phyloP scores from a whole-genome alignment of 1,140 invertebrate species.

The Drosophila subpulchrella region DNA sequence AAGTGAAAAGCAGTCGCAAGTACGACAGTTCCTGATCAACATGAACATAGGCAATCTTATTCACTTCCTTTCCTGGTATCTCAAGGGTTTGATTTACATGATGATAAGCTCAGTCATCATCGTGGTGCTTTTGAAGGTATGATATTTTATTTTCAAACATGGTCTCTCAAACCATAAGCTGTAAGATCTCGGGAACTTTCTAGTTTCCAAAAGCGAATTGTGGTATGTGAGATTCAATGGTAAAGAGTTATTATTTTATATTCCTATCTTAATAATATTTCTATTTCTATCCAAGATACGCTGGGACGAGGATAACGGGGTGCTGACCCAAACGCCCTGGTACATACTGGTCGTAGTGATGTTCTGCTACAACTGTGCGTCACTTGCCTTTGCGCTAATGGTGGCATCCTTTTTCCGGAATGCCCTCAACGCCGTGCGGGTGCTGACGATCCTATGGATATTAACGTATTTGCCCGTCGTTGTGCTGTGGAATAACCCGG shows the following conservation, averaged over 20 bases:
- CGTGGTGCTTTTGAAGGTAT: conserved; percentile 43
- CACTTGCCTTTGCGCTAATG: conserved; percentile 44
- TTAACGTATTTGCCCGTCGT: conserved; percentile 55
- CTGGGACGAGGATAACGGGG: conserved; percentile 39
- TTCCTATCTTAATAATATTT: background rate
- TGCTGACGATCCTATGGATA: conserved; percentile 52
- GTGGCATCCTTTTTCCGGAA: conserved; percentile 56
- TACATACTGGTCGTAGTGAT: conserved; percentile 38
- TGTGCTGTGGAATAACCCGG: conserved; percentile 45
- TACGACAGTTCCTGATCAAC: conserved; percentile 60
- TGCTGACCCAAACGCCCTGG: conserved; percentile 53
- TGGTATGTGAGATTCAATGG: background rate
- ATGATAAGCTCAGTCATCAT: conserved; percentile 19
- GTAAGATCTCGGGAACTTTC: background rate
- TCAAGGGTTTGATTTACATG: conserved; percentile 35
- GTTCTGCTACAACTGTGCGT: conserved; percentile 34
- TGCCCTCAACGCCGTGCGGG: conserved; percentile 22
- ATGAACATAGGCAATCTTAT: conserved; percentile 60
- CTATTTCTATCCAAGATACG: conserved; percentile 36
- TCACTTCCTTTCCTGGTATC: conserved; percentile 54
- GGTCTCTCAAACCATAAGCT: background rate
- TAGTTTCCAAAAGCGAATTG: background rate
- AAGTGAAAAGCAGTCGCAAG: conserved; percentile 35
- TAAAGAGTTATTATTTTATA: background rate
- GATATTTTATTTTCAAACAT: background rate